Conservation (phyloP, 2,888 invertebrate species). For the Drosophila bunnanda region DNA sequence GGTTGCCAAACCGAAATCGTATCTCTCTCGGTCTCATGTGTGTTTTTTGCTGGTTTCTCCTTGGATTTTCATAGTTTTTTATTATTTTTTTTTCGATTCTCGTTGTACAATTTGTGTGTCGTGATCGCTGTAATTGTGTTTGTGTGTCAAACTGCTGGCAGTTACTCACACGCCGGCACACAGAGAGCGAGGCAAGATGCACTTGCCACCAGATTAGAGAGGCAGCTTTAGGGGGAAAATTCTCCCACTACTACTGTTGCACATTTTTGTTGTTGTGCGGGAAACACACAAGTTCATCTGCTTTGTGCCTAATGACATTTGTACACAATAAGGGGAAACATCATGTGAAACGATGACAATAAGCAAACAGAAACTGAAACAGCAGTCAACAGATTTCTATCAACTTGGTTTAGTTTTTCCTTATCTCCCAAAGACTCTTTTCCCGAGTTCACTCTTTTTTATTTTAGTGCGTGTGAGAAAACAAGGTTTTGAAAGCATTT, state of each 20-base stretch:
- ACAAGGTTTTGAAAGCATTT: constrained; percentile 59
- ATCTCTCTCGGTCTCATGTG: constrained; percentile 8
- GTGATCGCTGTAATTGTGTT: constrained; percentile 76
- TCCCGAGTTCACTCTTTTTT: constrained; percentile 15
- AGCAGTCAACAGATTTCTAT: constrained; percentile 58
- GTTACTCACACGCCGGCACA: constrained; percentile 56
- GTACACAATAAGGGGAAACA: constrained; percentile 60
- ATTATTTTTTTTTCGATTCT: constrained; percentile 9
- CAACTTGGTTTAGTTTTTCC: constrained; percentile 25
- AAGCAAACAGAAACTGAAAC: constrained; percentile 23
- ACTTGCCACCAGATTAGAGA: constrained; percentile 59
- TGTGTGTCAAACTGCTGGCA: constrained; percentile 76
- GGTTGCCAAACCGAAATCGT: constrained; percentile 14
- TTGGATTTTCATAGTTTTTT: constrained; percentile 11
- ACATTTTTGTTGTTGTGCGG: constrained; percentile 12
- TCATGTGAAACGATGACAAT: constrained; percentile 44
- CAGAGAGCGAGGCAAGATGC: constrained; percentile 47
- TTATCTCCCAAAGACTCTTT: background rate
- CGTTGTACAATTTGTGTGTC: constrained; percentile 26
- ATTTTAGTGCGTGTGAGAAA: constrained; percentile 49
- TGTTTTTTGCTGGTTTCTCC: constrained; percentile 15
- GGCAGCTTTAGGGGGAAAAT: constrained; percentile 35
- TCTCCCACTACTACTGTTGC: constrained; percentile 10
- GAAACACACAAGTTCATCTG: constrained; percentile 43
- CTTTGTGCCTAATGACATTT: constrained; percentile 76